Evolutionary conservation across 2,113 vertebrate species (phyloP).

Genomic region (Tragelaphus imberbis): DNA sequence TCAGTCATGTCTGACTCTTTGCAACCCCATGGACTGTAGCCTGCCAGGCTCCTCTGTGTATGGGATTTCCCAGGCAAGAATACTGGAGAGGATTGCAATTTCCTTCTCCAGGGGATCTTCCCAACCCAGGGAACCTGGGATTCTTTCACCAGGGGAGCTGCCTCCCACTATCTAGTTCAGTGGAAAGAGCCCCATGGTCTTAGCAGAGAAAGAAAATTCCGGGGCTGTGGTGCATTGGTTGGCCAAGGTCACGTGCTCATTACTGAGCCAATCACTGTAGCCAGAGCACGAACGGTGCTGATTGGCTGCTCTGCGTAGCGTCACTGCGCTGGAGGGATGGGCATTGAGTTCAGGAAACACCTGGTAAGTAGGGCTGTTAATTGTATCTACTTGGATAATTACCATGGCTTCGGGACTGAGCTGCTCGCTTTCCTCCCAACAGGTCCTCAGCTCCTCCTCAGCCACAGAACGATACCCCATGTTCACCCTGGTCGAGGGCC

Average conservation of each 20-base stretch:
- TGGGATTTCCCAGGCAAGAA: background rate
- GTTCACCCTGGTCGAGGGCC: slow-evolving; percentile 90
- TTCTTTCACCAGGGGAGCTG: background rate
- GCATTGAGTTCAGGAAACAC: background rate
- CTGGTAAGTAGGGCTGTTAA: background rate
- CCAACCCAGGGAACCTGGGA: background rate
- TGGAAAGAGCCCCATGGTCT: background rate
- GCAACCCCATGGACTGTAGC: background rate
- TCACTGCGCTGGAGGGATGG: background rate
- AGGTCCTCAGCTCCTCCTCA: slow-evolving; percentile 84
- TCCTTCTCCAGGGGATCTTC: background rate
- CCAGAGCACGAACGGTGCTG: background rate
- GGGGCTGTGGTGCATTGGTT: background rate
- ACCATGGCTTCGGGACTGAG: background rate
- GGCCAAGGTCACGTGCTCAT: rapidly evolving
- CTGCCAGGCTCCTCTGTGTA: background rate
- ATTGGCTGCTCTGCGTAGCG: background rate
- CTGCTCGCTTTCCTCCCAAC: background rate
- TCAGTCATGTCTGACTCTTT: background rate
- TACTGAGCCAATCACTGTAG: no score
- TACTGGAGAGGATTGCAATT: background rate
- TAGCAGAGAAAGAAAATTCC: background rate
- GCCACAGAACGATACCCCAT: slow-evolving; percentile 90
- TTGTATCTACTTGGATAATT: background rate
- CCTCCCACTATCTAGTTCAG: background rate